These are phyloP conservation scores for Thyatira batis DNA, from an alignment of 2,888 invertebrate genomes.

Conservation along the genomic window DNA sequence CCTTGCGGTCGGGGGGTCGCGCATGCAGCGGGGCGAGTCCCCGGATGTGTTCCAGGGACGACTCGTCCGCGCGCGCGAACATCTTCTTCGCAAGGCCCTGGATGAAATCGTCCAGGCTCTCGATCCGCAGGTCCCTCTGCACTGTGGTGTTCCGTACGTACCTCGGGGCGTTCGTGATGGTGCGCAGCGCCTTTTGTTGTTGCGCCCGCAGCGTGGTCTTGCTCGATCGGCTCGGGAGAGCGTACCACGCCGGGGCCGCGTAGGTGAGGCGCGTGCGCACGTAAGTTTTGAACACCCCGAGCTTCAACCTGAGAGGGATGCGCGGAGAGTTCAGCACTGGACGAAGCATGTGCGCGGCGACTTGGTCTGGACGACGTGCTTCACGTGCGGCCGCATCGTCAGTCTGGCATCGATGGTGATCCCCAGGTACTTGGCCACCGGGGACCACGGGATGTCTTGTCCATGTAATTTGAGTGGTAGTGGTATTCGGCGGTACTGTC, in stretches of 20 bases:
- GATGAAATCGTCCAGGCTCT: slow-evolving; percentile 5
- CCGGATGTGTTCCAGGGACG: background rate
- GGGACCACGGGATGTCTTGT: slow-evolving; percentile 9
- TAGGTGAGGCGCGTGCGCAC: slow-evolving; percentile 19
- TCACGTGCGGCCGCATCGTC: slow-evolving; percentile 16
- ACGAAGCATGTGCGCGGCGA: slow-evolving; percentile 11
- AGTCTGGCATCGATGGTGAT: slow-evolving; percentile 19
- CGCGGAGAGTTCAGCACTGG: slow-evolving; percentile 16
- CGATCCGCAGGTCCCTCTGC: slow-evolving; percentile 6
- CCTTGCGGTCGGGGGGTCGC: background rate
- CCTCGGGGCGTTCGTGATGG: slow-evolving; percentile 1
- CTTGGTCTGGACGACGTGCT: slow-evolving; percentile 7
- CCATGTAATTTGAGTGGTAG: slow-evolving; percentile 5
- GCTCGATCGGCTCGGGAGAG: slow-evolving; percentile 1
- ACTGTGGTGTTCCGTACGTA: no score
- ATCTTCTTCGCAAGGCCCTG: slow-evolving; percentile 9
- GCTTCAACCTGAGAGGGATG: slow-evolving; percentile 19
- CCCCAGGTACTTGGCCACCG: slow-evolving; percentile 19
- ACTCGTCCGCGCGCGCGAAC: slow-evolving; percentile 10
- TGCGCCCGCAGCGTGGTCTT: background rate
- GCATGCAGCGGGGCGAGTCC: background rate
- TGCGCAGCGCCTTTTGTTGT: slow-evolving; percentile 7
- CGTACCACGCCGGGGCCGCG: slow-evolving; percentile 14
- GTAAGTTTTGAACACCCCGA: slow-evolving; percentile 21
- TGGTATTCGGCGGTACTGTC: background rate